Base-by-base conservation (phyloP, 2,888 invertebrate species). In the Therioaphis trifolii region DNA sequence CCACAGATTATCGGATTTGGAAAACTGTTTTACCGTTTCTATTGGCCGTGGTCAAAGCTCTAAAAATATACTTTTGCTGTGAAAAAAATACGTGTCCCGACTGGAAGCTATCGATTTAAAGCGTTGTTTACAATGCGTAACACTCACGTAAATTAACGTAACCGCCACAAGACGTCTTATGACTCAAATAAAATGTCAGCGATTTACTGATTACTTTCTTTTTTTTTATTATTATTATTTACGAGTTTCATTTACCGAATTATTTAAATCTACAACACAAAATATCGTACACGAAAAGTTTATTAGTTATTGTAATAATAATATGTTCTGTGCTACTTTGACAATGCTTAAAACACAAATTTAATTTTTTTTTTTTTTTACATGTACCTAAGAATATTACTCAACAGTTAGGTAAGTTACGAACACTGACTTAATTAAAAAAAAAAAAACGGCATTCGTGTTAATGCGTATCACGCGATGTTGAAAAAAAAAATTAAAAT, bases 391-490 rank as follows among this genome's bases (percentile, higher is more conserved):
- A 46, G 5, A 12, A 72, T 46, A 46, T 46, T n/a, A n/a, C 49
- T 27, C 18, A 69, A 52, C 49, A 27, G 2, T 14, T 14, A 72
- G 52, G n/a, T n/a, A n/a, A n/a, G n/a, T n/a, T n/a, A 69, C 18
- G 69, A 69, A 52, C n/a, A n/a, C 4, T 27, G 52, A 52, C 11
- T 72, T 52, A 49, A 72, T 72, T 52, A 49, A 72, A 72, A 69
- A 29, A 29, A 55, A 9, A n/a, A n/a, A n/a, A 1, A 49, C 0
- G 18, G 18, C n/a, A 43, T 49, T 72, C 72, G 14, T 72, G 49
- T 72, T 35, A 11, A 18, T 9, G 14, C 14, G n/a, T n/a, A 69
- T 46, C 43, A 24, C 69, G 24, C 43, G 3, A 21, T 35, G 43
- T 69, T 69, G 9, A 69, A 43, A 43, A 15, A 69, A 46, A 24